Percentiles rank a stretch among this genome's conserved stretches.
These are phyloP conservation scores for Spatulosminthurus flaviceps DNA, from an alignment of 2,888 invertebrate genomes.

Conservation along the genomic window DNA sequence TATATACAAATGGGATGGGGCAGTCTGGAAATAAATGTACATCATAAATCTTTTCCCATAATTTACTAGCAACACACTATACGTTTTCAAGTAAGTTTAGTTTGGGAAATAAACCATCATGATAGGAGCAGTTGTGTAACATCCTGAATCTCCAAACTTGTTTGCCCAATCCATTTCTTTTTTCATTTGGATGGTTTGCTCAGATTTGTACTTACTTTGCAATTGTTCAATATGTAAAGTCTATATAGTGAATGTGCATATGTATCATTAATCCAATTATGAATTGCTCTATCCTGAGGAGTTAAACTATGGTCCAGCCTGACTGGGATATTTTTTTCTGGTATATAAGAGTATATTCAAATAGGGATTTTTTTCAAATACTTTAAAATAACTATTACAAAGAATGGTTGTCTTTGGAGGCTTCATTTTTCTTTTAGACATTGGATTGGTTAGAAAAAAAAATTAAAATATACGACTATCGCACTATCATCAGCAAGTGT, in stretches of 20 bases:
- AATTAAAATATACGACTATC: too few species aligned
- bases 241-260: background rate
- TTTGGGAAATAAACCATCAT: constrained; percentile 1
- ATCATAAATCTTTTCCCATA: constrained; percentile 14
- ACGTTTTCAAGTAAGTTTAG: background rate
- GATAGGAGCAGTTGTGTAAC: background rate
- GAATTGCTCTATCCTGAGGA: background rate
- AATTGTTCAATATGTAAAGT: background rate
- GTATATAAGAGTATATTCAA: background rate
- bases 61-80: background rate
- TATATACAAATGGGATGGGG: too few species aligned
- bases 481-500: too few species aligned
- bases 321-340: background rate
- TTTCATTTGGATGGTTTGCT: too few species aligned
- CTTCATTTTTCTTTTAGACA: too few species aligned
- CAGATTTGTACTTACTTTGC: too few species aligned
- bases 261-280: constrained; percentile 14
- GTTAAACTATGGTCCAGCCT: background rate
- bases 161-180: background rate
- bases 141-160: constrained; percentile 30
- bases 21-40: background rate
- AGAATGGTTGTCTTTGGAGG: too few species aligned
- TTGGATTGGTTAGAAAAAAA: too few species aligned
- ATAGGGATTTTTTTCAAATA: too few species aligned
- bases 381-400: too few species aligned